phyloP scores from a whole-genome alignment of 1,140 invertebrate species.

The Orius insidiosus region DNA sequence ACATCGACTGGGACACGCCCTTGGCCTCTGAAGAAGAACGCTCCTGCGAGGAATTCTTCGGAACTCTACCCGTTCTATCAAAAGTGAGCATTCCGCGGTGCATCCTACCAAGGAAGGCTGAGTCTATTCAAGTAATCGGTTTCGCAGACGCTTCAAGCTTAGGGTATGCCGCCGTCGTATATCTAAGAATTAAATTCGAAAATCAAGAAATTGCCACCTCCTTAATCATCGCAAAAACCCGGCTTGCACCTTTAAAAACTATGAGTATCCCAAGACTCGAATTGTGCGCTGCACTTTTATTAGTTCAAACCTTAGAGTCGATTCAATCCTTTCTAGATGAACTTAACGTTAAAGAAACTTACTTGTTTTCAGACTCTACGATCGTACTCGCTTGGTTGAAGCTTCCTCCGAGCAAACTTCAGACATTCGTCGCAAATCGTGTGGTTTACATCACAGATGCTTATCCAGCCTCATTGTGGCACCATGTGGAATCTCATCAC shows the following conservation, averaged over 20 bases:
- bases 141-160: too few species aligned
- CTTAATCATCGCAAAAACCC: slow-evolving; percentile 23
- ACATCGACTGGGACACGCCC: too few species aligned
- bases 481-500: slow-evolving; percentile 4
- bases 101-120: too few species aligned
- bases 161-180: too few species aligned
- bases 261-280: slow-evolving; percentile 26
- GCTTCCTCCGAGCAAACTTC: neutral
- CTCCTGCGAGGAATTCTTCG: too few species aligned
- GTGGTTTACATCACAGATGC: neutral
- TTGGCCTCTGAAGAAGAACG: too few species aligned
- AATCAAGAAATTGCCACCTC: slow-evolving; percentile 8
- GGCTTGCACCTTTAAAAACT: slow-evolving; percentile 24
- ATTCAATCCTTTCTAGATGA: too few species aligned
- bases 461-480: neutral
- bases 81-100: too few species aligned
- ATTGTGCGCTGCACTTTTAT: slow-evolving; percentile 24
- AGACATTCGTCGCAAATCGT: slow-evolving; percentile 7
- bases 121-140: too few species aligned
- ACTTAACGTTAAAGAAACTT: slow-evolving; percentile 8
- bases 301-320: slow-evolving; percentile 15
- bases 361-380: slow-evolving; percentile 24
- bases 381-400: slow-evolving; percentile 22
- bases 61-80: too few species aligned
- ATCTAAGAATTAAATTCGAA: too few species aligned